phyloP scores from a whole-genome alignment of 2,797 vertebrate species.

The Neomorphus geoffroyi region DNA sequence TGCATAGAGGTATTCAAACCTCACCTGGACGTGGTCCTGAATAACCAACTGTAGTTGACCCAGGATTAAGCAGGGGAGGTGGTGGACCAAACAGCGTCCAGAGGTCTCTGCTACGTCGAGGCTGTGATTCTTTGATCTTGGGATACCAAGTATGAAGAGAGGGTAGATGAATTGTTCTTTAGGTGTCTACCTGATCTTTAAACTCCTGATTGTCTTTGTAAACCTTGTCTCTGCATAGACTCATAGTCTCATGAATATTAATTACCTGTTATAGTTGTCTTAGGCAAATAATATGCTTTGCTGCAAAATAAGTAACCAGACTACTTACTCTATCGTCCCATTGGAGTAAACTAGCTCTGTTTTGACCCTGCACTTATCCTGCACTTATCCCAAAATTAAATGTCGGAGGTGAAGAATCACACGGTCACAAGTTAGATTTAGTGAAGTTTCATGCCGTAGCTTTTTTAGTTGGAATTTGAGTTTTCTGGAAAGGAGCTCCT shows the following conservation, averaged over 20 bases:
- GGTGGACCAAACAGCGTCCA: background rate
- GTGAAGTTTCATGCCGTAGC: background rate
- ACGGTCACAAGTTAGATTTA: background rate
- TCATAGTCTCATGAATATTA: background rate
- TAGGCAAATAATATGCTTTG: background rate
- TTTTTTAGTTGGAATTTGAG: background rate
- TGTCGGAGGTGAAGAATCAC: background rate
- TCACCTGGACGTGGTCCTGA: background rate
- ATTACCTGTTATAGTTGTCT: background rate
- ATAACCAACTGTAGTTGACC: no score
- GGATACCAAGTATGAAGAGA: fast-evolving
- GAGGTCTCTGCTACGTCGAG: background rate
- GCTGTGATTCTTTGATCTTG: background rate
- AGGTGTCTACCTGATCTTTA: background rate
- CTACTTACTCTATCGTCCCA: background rate
- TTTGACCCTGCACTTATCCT: background rate
- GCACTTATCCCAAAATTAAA: background rate
- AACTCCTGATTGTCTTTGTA: background rate
- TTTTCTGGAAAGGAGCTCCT: background rate
- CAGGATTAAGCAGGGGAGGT: background rate
- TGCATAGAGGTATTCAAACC: fast-evolving
- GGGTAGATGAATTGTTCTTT: background rate
- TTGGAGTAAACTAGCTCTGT: background rate
- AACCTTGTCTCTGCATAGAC: background rate
- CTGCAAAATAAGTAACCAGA: background rate